Base-by-base conservation (phyloP, 2,797 vertebrate species). In the Siniperca scherzeri region DNA sequence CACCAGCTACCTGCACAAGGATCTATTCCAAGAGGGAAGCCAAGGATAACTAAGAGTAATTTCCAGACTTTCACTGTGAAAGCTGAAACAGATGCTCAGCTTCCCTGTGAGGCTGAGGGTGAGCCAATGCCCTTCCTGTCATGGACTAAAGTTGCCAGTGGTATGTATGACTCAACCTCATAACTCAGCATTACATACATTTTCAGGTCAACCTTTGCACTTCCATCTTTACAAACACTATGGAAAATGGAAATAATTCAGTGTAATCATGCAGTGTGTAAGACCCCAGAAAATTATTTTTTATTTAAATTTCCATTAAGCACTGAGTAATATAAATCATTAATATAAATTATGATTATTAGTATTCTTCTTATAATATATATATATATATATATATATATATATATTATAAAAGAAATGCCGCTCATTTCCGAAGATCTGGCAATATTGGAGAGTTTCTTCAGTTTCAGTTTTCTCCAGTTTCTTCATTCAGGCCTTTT, bases 81-180 rank as follows among this genome's bases (percentile, higher is more conserved):
- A 22, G 96, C 96, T 7, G 97, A 97, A 91, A 90, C 85, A 4
- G 96, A 98, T 74, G 95, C 92, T 40, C 53, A 90, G 61, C 94
- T 99, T 62, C 96, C 96, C 21, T 99, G 98, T 81, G 94, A 96
- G 72, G 94, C 96, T 2, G 72, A 82, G 5, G 97, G 97, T 10
- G 95, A 96, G 3, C 98, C 97, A 2, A 93, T 77, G 78, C 97
- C 97, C 42, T 96, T 96, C 65, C 86, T 98, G 66, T 96, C 96
- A 12, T 99, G 98, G 98, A 98, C 97, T 21, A 97, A 97, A 93
- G 91, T 97, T 27, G 94, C 97, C 38, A 98, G 95, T 90, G 98
- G 98, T 99, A 95, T 83, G 95, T 92, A 82, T 68, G 55, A 89
- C 61, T 90, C 50, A 87, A 78, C 16, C 40, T 69, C 59, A 42